Conservation (phyloP, 2,113 vertebrate genomes). For the Gallinago paraguaiae region DNA sequence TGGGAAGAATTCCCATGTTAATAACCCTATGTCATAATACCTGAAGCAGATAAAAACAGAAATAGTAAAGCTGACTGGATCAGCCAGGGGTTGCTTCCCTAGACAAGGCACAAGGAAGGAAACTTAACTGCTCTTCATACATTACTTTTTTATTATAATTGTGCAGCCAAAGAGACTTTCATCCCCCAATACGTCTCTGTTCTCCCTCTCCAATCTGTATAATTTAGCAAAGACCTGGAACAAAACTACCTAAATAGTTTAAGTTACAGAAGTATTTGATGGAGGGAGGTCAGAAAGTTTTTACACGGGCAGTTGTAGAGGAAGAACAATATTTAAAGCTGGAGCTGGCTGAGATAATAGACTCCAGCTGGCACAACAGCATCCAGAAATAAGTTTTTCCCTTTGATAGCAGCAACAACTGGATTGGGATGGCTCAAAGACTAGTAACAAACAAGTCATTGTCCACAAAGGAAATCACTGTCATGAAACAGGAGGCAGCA, state of each 20-base stretch:
- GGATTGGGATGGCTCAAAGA: not conserved
- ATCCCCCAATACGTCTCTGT: not conserved
- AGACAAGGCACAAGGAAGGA: not conserved
- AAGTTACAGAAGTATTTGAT: not conserved
- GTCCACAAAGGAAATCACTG: not conserved
- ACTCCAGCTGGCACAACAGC: not conserved
- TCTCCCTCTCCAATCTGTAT: not conserved
- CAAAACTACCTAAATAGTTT: not conserved
- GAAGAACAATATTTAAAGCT: not conserved
- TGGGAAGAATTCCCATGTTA: slow-evolving; percentile 9
- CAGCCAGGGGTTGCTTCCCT: not conserved
- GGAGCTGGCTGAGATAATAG: rapidly evolving
- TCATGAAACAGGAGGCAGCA: not conserved
- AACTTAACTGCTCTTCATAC: not conserved
- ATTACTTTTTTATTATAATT: not conserved
- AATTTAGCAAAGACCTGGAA: not conserved
- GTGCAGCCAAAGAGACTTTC: not conserved
- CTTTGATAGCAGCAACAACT: not conserved
- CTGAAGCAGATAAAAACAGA: not conserved
- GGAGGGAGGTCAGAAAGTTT: not conserved
- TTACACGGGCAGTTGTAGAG: not conserved
- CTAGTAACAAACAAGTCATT: too few relatives aligned
- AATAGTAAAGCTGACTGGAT: not conserved
- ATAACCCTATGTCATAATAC: not conserved
- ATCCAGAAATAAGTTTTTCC: not conserved